Base-by-base conservation (phyloP, 2,888 invertebrate genomes). In the Temnothorax rugatulus region DNA sequence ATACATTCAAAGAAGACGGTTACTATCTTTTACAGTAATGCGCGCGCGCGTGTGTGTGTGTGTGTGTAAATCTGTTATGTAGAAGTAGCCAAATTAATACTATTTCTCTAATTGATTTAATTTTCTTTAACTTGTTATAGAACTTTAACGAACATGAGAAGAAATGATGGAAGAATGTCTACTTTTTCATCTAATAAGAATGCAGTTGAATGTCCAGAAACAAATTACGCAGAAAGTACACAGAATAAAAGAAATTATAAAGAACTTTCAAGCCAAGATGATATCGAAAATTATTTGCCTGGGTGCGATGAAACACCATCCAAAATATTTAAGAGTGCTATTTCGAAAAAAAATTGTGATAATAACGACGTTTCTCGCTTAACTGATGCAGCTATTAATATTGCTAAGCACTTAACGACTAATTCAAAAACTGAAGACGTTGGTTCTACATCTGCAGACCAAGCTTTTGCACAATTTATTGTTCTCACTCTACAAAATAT, bases 401-500 rank as follows among this genome's bases (percentile, higher is more conserved):
- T 64, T 64, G 41, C 21, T 41, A 64, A 13, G 13, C 41, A 64
- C 38, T 18, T 64, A 21, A n/a, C 41, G 15, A 41, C 15, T 3
- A 21, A 64, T 47, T 18, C 66, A 68, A 15, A 9, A 68, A 25
- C 66, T 47, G 47, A 11, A 68, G 15, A 66, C 15, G 44, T 44
- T 66, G 4, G 25, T 15, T 66, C 64, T 15, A 66, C 21, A 66
- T 66, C 66, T 47, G 44, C 66, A 66, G 44, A 66, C 13, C 44
- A 44, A 44, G 44, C 66, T 25, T 25, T 47, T 66, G 25, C 66
- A 47, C 15, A 66, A 47, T 47, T 66, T 8, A 18, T 44, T 66
- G 15, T 25, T 66, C 44, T 66, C 44, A 25, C 66, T 21, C 25
- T 66, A 15, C 66, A 66, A 66, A 25, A 8, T 25, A 66, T 66